phyloP scores from a whole-genome alignment of 2,797 vertebrate genomes.

The Onychomys torridus region DNA sequence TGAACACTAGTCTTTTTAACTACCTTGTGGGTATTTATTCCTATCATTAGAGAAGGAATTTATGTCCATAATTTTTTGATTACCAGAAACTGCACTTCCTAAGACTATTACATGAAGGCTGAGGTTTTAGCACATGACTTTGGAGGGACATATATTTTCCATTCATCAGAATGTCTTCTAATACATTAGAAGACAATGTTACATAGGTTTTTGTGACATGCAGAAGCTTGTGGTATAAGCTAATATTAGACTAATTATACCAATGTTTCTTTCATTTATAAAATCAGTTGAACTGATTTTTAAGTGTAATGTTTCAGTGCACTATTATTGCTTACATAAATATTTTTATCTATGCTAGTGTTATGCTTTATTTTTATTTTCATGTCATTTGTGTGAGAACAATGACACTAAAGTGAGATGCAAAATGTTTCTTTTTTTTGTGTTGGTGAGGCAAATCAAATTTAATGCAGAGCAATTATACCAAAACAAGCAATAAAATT shows the following conservation, averaged over 20 bases:
- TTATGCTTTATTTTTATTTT: background rate
- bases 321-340: background rate
- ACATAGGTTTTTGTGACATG: background rate
- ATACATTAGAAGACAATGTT: background rate
- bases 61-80: background rate
- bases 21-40: background rate
- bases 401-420: background rate
- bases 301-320: background rate
- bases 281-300: background rate
- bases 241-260: background rate
- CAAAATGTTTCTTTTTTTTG: background rate
- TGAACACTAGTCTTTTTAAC: background rate
- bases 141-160: background rate
- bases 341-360: background rate
- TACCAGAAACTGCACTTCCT: fast-evolving
- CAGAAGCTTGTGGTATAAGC: background rate
- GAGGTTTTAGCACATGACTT: background rate
- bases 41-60: fast-evolving
- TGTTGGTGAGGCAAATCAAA: slow-evolving; percentile 32
- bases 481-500: slow-evolving; percentile 29
- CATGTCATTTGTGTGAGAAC: background rate
- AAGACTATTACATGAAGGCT: background rate
- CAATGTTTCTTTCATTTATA: background rate
- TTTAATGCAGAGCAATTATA: slow-evolving; percentile 51
- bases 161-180: background rate